These are phyloP conservation scores for Anoplopoma fimbria DNA, from an alignment of 2,113 vertebrate species.

Conservation along the genomic window DNA sequence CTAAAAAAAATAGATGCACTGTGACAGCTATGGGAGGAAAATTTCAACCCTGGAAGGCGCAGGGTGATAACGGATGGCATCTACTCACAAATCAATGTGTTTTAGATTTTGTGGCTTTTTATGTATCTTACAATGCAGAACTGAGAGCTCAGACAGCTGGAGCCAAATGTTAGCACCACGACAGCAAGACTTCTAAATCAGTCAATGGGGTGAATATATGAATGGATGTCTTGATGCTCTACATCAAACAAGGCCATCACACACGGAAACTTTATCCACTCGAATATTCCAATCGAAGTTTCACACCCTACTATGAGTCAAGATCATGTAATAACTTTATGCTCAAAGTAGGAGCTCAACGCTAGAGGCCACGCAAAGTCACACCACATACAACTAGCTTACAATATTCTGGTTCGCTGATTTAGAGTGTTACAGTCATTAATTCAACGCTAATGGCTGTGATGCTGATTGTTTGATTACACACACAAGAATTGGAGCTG, in stretches of 20 bases:
- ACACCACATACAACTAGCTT: not conserved
- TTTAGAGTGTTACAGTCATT: not conserved
- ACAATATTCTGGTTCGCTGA: not conserved
- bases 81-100: conserved; percentile 37
- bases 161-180: not conserved
- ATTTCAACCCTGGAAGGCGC: conserved; percentile 13
- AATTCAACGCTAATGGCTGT: not conserved
- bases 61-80: conserved; percentile 25
- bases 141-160: conserved; percentile 9
- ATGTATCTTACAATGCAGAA: conserved; percentile 25
- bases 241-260: not conserved
- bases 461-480: not conserved
- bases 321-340: conserved; percentile 18
- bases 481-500: not conserved
- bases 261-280: not conserved
- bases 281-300: not conserved
- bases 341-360: not conserved
- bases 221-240: not conserved
- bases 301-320: not conserved
- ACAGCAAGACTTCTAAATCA: not conserved
- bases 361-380: not conserved
- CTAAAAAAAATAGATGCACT: conserved; percentile 17
- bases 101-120: conserved; percentile 5
- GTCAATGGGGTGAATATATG: not conserved
- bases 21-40: conserved; percentile 20